phyloP scores from a whole-genome alignment of 1,140 invertebrate species.

The Schlechtendalia chinensis region DNA sequence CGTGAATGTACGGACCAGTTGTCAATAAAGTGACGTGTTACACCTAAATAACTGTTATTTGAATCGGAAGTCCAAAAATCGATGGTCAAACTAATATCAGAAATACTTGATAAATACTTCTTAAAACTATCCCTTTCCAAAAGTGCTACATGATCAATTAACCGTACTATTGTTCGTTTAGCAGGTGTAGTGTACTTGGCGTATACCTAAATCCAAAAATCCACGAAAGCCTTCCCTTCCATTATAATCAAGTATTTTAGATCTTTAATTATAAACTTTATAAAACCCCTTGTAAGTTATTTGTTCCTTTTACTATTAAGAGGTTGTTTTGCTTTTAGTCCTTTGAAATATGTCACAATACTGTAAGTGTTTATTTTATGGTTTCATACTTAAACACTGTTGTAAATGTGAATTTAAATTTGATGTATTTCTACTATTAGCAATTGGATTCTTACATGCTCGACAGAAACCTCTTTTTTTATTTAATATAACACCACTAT shows the following conservation, averaged over 20 bases:
- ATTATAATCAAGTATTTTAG: slow-evolving; percentile 12
- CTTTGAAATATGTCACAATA: slow-evolving; percentile 27
- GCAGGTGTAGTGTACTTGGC: slow-evolving; percentile 13
- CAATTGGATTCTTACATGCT: slow-evolving; percentile 11
- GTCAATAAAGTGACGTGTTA: slow-evolving; percentile 9
- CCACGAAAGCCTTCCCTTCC: slow-evolving; percentile 25
- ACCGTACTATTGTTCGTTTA: slow-evolving; percentile 17
- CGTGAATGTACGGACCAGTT: slow-evolving; percentile 5
- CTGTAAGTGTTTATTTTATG: slow-evolving; percentile 22
- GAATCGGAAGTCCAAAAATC: slow-evolving; percentile 27
- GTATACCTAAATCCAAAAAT: slow-evolving; percentile 23
- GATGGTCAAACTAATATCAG: slow-evolving; percentile 26
- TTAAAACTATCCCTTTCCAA: slow-evolving; percentile 29
- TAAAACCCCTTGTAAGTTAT: slow-evolving; percentile 4
- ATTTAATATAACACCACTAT: slow-evolving; percentile 32
- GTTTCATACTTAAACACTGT: slow-evolving; percentile 26
- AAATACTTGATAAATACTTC: slow-evolving; percentile 23
- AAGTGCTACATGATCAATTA: slow-evolving; percentile 20
- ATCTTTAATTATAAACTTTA: slow-evolving; percentile 23
- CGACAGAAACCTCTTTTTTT: slow-evolving; percentile 26
- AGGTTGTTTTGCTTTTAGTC: slow-evolving; percentile 7
- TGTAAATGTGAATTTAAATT: slow-evolving; percentile 37
- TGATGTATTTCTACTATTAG: slow-evolving; percentile 25
- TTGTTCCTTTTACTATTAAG: neutral
- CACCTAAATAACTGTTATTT: slow-evolving; percentile 21